Conservation (phyloP, 2,888 invertebrate species). For the Thereva nobilitata region DNA sequence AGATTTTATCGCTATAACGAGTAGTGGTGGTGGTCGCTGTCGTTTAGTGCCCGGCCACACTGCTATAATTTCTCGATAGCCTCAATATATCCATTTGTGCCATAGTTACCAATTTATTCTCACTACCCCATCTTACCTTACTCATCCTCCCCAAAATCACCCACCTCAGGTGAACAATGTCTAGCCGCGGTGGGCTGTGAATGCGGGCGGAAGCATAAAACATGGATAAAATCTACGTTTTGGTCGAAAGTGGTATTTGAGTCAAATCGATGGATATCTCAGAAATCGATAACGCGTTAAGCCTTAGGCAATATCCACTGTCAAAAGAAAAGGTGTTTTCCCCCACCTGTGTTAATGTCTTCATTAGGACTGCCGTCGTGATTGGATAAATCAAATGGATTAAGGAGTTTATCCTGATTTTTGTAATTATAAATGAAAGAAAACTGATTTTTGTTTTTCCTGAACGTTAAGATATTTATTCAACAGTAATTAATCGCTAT, state of each 20-base stretch:
- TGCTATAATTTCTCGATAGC: constrained; percentile 24
- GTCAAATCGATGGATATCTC: constrained; percentile 1
- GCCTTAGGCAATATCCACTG: no score
- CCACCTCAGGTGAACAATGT: constrained; percentile 2
- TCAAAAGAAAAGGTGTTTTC: not conserved
- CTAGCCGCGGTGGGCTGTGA: not conserved
- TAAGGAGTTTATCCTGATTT: no score
- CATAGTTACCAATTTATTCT: constrained; percentile 27
- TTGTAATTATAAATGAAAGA: no score
- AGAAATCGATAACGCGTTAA: not conserved
- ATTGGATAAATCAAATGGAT: no score
- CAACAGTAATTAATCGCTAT: no score
- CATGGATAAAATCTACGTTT: no score
- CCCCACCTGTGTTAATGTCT: constrained; percentile 13
- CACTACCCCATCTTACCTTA: constrained; percentile 4
- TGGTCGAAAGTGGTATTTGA: not conserved
- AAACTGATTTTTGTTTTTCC: no score
- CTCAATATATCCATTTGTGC: constrained; percentile 19
- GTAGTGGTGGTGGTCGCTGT: not conserved
- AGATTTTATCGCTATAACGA: constrained; percentile 17
- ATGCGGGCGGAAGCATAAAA: no score
- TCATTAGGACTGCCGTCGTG: not conserved
- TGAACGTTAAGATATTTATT: no score
- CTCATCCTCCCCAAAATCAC: not conserved
- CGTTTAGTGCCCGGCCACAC: not conserved